Evolutionary conservation across 92 coral and sea anemone species (phyloP).

Genomic region (Nematostella vectensis): DNA sequence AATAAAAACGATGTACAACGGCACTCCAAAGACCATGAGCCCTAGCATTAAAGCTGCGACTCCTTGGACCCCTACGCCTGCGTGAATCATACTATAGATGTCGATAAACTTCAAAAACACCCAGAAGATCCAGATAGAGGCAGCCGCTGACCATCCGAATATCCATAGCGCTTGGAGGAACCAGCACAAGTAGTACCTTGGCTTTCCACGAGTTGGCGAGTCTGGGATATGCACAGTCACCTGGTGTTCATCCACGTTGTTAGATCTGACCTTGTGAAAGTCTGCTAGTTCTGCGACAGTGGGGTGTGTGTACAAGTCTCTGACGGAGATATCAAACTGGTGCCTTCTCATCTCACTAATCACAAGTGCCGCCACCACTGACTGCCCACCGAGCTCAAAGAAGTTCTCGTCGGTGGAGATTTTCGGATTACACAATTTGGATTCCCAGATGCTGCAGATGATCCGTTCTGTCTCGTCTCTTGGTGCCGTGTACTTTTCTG

Average conservation of each 20-base stretch:
- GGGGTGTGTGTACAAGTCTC: slow-evolving; percentile 6
- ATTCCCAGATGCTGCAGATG: slow-evolving; percentile 8
- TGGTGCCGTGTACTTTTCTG: slow-evolving; percentile 3
- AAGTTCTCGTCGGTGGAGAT: slow-evolving; percentile 9
- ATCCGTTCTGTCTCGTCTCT: slow-evolving; percentile 7
- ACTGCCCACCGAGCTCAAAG: slow-evolving; percentile 14
- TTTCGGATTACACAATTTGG: slow-evolving; percentile 1
- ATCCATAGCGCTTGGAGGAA: slow-evolving; percentile 5
- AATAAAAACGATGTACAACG: slow-evolving; percentile 8
- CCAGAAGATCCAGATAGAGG: not conserved
- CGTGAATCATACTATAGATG: not conserved
- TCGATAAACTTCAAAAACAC: slow-evolving; percentile 4
- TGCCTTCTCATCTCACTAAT: slow-evolving; percentile 4
- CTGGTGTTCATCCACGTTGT: not conserved
- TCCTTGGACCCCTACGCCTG: slow-evolving; percentile 6
- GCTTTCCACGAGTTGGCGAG: not conserved
- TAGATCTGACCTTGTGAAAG: not conserved
- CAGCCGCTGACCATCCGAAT: not conserved
- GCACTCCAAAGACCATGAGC: not conserved
- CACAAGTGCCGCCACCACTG: slow-evolving; percentile 8
- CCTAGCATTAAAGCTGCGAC: not conserved
- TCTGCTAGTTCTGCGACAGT: slow-evolving; percentile 3
- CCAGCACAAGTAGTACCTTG: slow-evolving; percentile 4
- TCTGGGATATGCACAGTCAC: slow-evolving; percentile 11
- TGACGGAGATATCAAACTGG: slow-evolving; percentile 3